Conservation (phyloP, 2,113 vertebrate genomes). For the Copsychus sechellarum region DNA sequence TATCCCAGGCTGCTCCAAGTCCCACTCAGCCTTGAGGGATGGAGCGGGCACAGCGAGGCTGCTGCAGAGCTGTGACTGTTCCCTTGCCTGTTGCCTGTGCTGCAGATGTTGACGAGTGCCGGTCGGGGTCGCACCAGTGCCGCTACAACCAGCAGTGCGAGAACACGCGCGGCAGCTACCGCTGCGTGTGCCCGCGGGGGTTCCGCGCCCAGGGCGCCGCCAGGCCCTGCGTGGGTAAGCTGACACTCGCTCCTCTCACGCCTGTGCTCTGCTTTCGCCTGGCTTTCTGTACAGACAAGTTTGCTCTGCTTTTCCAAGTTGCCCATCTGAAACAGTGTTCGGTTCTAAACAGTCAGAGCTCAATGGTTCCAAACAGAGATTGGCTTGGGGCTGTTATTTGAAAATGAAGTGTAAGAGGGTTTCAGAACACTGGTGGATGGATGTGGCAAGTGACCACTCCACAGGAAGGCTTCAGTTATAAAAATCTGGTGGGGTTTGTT, state of each 20-base stretch:
- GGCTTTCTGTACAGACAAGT: not conserved
- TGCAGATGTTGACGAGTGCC: slow-evolving; percentile 92
- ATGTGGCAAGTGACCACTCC: not conserved
- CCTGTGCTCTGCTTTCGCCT: not conserved
- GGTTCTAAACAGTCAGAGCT: not conserved
- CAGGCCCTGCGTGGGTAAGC: slow-evolving; percentile 89
- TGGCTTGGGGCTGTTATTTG: accelerated
- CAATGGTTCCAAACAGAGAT: not conserved
- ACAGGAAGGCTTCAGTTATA: not conserved
- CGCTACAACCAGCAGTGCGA: slow-evolving; percentile 95
- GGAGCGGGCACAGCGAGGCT: not conserved
- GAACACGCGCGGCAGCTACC: slow-evolving; percentile 91
- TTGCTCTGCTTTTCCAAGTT: not conserved
- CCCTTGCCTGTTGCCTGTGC: not conserved
- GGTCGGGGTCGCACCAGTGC: slow-evolving; percentile 90
- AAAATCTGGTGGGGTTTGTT: not conserved
- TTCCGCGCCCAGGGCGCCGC: slow-evolving; percentile 87
- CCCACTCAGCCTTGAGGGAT: accelerated
- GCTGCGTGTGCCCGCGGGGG: slow-evolving; percentile 88
- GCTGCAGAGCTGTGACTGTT: not conserved
- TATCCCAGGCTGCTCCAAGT: not conserved
- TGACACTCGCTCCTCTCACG: accelerated
- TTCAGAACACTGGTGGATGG: not conserved
- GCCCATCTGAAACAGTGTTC: not conserved
- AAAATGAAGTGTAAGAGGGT: not conserved